These are phyloP conservation scores for Temnothorax ravouxi DNA, from an alignment of 2,888 invertebrate genomes.

Conservation along the genomic window DNA sequence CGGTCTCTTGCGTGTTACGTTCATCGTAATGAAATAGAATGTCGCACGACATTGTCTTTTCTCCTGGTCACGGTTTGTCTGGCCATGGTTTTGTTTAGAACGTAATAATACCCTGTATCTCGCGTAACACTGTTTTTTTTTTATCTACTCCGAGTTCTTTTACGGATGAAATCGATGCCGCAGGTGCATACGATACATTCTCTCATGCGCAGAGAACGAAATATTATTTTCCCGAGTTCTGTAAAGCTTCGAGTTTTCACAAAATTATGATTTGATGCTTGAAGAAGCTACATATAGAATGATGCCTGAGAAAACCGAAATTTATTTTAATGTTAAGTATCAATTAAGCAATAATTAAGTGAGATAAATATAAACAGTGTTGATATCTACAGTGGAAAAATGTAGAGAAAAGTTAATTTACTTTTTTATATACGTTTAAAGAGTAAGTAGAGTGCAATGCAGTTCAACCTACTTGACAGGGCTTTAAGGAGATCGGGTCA, in stretches of 20 bases:
- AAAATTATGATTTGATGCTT: constrained; percentile 2
- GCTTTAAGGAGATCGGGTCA: constrained; percentile 38
- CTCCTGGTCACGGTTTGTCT: constrained; percentile 22
- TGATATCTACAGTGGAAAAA: not conserved
- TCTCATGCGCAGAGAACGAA: not conserved
- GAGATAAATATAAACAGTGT: not conserved
- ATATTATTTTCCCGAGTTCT: not conserved
- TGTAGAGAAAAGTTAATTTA: not conserved
- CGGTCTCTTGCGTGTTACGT: constrained; percentile 19
- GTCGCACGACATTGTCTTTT: constrained; percentile 11
- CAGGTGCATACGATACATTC: not conserved
- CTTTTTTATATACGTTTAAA: not conserved
- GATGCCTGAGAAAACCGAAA: not conserved
- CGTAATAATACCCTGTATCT: not conserved
- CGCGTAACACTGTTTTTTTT: constrained; percentile 47
- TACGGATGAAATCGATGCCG: constrained; percentile 51
- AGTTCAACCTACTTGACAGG: not conserved
- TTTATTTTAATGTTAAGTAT: constrained; percentile 4
- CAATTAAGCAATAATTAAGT: not conserved
- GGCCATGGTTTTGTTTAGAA: constrained; percentile 47
- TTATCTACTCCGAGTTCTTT: constrained; percentile 46
- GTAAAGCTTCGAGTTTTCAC: not conserved
- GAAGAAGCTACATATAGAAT: not conserved
- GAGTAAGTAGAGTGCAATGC: not conserved
- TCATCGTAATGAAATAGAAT: constrained; percentile 55